Conservation (phyloP, 2,888 invertebrate genomes). For the Dryobotodes eremita region DNA sequence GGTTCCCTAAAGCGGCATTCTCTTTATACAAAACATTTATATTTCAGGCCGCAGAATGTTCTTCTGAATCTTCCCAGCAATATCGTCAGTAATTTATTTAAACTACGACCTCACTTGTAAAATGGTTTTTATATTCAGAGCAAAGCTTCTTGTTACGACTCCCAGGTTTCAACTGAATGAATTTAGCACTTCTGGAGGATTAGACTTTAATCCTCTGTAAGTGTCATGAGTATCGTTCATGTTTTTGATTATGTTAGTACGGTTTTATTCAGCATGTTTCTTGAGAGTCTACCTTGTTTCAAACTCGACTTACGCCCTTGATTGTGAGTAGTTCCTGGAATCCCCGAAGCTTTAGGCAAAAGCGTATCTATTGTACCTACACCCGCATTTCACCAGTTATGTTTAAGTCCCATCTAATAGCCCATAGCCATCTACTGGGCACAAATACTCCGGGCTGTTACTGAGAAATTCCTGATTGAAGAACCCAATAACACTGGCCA, state of each 20-base stretch:
- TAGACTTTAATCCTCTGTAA: conserved; percentile 10
- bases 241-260: conserved; percentile 13
- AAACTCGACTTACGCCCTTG: background rate
- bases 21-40: conserved; percentile 40
- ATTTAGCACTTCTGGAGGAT: conserved; percentile 44
- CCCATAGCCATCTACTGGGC: too few relatives aligned
- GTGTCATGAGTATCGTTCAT: conserved; percentile 21
- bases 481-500: too few relatives aligned
- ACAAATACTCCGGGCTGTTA: too few relatives aligned
- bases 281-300: background rate
- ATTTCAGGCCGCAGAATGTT: conserved; percentile 28
- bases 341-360: background rate
- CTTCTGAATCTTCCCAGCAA: conserved; percentile 33
- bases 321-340: background rate
- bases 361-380: too few relatives aligned
- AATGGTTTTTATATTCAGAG: conserved; percentile 55
- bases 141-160: conserved; percentile 30
- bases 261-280: conserved; percentile 3
- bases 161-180: conserved; percentile 48
- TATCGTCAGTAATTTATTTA: conserved; percentile 60
- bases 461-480: too few relatives aligned
- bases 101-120: conserved; percentile 47
- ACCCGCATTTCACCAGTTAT: too few relatives aligned
- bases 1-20: conserved; percentile 33
- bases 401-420: too few relatives aligned